These are phyloP conservation scores for Vidua macroura DNA, from an alignment of 2,113 vertebrate species.

Conservation along the genomic window DNA sequence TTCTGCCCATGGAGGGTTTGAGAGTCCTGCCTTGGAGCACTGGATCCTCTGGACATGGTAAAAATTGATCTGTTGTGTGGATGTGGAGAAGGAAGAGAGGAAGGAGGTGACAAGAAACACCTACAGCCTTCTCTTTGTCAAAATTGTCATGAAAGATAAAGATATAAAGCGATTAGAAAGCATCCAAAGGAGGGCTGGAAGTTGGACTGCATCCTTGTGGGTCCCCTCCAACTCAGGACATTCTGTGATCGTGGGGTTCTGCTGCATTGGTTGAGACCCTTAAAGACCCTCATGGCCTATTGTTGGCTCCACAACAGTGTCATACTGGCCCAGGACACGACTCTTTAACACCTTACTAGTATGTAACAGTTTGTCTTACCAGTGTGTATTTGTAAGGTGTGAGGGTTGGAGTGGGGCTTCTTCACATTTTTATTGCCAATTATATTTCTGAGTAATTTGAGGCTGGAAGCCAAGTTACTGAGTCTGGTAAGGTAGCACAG, in stretches of 20 bases:
- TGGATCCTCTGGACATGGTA: background rate
- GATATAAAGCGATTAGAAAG: background rate
- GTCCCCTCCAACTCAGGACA: background rate
- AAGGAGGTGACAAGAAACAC: background rate
- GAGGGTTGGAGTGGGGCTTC: background rate
- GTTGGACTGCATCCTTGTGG: fast-evolving
- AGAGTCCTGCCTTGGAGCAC: background rate
- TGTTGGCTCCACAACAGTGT: background rate
- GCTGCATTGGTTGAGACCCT: background rate
- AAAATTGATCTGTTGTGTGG: background rate
- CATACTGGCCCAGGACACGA: background rate
- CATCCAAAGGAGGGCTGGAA: background rate
- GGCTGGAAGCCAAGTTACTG: background rate
- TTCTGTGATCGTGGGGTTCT: background rate
- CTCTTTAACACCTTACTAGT: background rate
- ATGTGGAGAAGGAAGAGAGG: background rate
- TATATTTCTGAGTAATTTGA: background rate
- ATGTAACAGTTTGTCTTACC: background rate
- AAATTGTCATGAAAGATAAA: background rate
- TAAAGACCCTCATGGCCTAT: background rate
- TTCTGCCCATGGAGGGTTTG: background rate
- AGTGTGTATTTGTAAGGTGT: background rate
- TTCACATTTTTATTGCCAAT: background rate
- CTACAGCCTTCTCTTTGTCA: background rate
- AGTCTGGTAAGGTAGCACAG: background rate